Conservation (phyloP, 2,888 invertebrate genomes). For the Helobdella robusta region DNA sequence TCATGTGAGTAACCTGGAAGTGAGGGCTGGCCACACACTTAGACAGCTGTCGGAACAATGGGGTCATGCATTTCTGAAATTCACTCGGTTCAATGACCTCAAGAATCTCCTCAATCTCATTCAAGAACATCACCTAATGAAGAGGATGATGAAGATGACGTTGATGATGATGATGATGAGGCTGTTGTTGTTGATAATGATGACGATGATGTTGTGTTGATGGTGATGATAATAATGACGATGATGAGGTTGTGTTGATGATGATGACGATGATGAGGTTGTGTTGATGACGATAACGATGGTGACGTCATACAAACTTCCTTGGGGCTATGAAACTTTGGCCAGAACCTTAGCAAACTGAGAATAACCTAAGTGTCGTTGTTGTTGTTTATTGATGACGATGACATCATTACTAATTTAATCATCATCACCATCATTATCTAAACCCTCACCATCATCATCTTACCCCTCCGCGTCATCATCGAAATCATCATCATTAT, state of each 20-base stretch:
- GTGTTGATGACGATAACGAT: background rate
- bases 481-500: background rate
- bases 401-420: background rate
- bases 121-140: constrained; percentile 88
- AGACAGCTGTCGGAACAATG: constrained; percentile 93
- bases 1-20: constrained; percentile 73
- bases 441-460: background rate
- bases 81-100: constrained; percentile 99
- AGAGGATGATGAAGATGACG: background rate
- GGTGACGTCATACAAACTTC: constrained; percentile 55
- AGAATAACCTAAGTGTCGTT: constrained; percentile 61
- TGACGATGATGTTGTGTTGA: background rate
- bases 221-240: background rate
- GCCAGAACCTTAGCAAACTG: constrained; percentile 97
- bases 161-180: background rate
- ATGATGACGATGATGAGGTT: no score
- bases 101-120: constrained; percentile 96
- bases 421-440: background rate
- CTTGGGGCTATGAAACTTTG: constrained; percentile 98
- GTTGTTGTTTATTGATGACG: background rate
- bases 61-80: constrained; percentile 95
- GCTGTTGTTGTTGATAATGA: background rate
- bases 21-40: constrained; percentile 99
- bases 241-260: background rate
- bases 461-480: no score